Percentiles rank a stretch among this genome's conserved stretches.
Evolutionary conservation across 2,888 invertebrate genomes (phyloP).

Genomic region (Sthenelais limicola): DNA sequence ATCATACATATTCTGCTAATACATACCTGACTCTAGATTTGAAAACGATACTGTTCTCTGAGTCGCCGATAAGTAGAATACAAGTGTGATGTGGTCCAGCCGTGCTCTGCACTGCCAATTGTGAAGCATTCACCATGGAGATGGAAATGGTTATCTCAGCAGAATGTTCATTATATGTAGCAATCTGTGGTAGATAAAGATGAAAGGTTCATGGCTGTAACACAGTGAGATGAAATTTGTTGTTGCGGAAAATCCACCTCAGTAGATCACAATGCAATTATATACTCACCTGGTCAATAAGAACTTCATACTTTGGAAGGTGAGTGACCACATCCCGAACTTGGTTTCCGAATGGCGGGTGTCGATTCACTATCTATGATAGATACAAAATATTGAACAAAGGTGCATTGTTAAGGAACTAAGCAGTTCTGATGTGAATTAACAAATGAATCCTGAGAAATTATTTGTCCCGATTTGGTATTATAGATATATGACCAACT

Average conservation of each 20-base stretch:
- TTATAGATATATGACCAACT: no score
- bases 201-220: no score
- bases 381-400: neutral
- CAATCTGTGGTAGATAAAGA: neutral
- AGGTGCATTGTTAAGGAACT: no score
- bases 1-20: no score
- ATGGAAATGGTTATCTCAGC: conserved; percentile 58
- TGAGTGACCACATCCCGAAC: conserved; percentile 78
- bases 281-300: conserved; percentile 70
- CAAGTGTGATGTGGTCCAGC: conserved; percentile 76
- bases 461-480: no score
- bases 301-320: conserved; percentile 78
- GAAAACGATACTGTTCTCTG: conserved; percentile 77
- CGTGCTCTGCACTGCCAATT: conserved; percentile 70
- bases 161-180: conserved; percentile 3
- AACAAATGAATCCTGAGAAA: no score
- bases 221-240: no score
- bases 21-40: conserved; percentile 68
- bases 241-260: no score
- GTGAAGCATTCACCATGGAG: conserved; percentile 57
- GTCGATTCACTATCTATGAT: conserved; percentile 80
- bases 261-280: no score
- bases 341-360: conserved; percentile 82
- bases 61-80: conserved; percentile 79
- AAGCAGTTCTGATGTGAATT: no score